Percentiles rank a stretch among this genome's conserved stretches.
phyloP scores from a whole-genome alignment of 2,888 invertebrate genomes.

The Pyralis farinalis region DNA sequence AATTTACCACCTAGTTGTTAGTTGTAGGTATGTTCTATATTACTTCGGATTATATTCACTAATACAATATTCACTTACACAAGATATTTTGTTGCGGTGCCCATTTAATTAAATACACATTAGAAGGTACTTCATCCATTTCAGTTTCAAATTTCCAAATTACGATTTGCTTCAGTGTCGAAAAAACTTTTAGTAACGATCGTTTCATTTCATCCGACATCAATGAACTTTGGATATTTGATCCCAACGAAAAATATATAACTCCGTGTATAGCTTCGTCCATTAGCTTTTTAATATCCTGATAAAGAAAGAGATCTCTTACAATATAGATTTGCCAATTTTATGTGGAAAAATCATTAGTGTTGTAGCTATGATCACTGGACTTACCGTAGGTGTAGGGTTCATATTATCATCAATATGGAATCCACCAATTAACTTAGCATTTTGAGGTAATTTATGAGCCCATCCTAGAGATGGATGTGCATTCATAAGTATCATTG shows the following conservation, averaged over 20 bases:
- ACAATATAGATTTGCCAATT: too few species aligned
- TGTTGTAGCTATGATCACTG: too few species aligned
- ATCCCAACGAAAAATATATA: slow-evolving; percentile 54
- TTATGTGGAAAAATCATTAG: too few species aligned
- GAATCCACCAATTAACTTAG: slow-evolving; percentile 51
- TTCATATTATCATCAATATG: slow-evolving; percentile 46
- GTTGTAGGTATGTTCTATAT: too few species aligned
- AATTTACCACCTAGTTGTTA: too few species aligned
- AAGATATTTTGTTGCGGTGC: slow-evolving; percentile 6
- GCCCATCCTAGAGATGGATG: slow-evolving; percentile 45
- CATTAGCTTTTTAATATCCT: slow-evolving; percentile 56
- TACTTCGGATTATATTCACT: too few species aligned
- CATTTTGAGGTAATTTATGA: slow-evolving; percentile 42
- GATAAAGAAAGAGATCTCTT: slow-evolving; percentile 18
- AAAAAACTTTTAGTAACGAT: slow-evolving; percentile 2
- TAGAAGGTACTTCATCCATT: not conserved
- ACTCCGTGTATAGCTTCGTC: slow-evolving; percentile 43
- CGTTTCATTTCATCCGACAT: slow-evolving; percentile 41
- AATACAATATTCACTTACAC: slow-evolving; percentile 1
- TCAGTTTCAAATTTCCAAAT: slow-evolving; percentile 5
- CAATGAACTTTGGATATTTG: slow-evolving; percentile 36
- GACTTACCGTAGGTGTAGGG: slow-evolving; percentile 47
- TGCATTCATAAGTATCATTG: slow-evolving; percentile 42
- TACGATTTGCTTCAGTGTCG: not conserved
- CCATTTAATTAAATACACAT: slow-evolving; percentile 5